These are phyloP conservation scores for Taeniopygia guttata DNA, from an alignment of 2,797 vertebrate genomes.

Conservation along the genomic window DNA sequence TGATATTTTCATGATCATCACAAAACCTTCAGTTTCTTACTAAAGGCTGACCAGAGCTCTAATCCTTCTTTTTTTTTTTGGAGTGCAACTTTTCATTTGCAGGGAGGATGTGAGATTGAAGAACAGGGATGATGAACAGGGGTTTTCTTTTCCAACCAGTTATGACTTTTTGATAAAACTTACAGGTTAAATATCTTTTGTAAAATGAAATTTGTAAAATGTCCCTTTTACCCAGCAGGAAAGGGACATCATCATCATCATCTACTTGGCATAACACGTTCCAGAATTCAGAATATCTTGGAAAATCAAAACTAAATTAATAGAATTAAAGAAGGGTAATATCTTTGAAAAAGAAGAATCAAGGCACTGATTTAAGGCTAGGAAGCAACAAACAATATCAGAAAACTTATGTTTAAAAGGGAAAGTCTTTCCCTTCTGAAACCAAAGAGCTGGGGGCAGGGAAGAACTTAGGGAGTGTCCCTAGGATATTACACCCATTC, in stretches of 20 bases:
- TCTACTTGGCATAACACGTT: neutral
- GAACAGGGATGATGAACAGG: neutral
- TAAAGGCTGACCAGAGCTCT: neutral
- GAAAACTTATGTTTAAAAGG: neutral
- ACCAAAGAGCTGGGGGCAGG: accelerated
- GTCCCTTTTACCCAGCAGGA: neutral
- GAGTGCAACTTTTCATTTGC: neutral
- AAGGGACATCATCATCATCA: neutral
- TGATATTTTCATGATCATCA: neutral
- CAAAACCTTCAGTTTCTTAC: neutral
- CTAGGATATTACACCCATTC: neutral
- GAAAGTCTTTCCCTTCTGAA: neutral
- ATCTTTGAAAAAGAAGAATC: neutral
- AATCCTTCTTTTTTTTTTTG: neutral
- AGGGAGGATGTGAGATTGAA: neutral
- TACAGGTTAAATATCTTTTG: neutral
- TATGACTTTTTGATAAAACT: neutral
- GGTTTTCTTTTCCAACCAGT: neutral
- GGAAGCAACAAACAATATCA: neutral
- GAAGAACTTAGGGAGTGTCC: neutral
- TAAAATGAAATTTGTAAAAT: neutral
- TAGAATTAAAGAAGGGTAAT: neutral
- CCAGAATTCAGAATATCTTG: neutral
- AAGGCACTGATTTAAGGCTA: neutral
- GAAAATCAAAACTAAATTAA: neutral